A percentile compares a stretch with the other conserved stretches of the same genome.
phyloP scores from a whole-genome alignment of 2,113 vertebrate genomes.

The Maccullochella peelii region DNA sequence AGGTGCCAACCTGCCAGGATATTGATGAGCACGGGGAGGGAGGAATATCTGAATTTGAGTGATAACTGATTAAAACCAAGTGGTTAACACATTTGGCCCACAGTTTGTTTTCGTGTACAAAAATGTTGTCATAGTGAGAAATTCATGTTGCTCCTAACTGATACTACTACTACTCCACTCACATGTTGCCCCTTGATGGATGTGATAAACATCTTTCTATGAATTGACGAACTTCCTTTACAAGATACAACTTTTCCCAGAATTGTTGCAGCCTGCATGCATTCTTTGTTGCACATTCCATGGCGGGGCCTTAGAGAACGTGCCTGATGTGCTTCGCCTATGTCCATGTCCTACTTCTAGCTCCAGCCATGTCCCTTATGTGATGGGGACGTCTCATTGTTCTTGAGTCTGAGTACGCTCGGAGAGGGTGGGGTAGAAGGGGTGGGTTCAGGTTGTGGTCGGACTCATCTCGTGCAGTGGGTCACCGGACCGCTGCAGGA shows the following conservation, averaged over 20 bases:
- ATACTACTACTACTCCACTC: neutral
- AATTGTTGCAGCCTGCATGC: conserved; percentile 72
- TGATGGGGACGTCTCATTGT: conserved; percentile 72
- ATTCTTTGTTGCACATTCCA: conserved; percentile 73
- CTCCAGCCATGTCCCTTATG: conserved; percentile 30
- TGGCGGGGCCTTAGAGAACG: conserved; percentile 48
- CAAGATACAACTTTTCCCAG: conserved; percentile 79
- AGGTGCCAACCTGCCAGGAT: conserved; percentile 12
- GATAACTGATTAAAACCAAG: conserved; percentile 7
- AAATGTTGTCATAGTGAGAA: neutral
- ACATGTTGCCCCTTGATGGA: conserved; percentile 15
- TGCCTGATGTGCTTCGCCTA: conserved; percentile 60
- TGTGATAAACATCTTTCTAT: conserved; percentile 33
- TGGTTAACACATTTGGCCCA: neutral
- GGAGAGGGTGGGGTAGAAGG: neutral
- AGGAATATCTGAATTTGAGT: conserved; percentile 12
- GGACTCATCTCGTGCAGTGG: conserved; percentile 14
- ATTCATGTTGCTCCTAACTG: neutral
- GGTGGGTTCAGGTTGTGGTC: conserved; percentile 49
- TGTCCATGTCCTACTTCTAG: conserved; percentile 67
- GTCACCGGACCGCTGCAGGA: conserved; percentile 54
- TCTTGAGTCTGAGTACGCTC: conserved; percentile 25
- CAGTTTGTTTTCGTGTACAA: neutral
- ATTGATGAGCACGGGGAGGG: conserved; percentile 13
- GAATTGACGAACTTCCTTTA: conserved; percentile 68